Conservation (phyloP, 1,140 invertebrate genomes). For the Anagrus nilaparvatae region DNA sequence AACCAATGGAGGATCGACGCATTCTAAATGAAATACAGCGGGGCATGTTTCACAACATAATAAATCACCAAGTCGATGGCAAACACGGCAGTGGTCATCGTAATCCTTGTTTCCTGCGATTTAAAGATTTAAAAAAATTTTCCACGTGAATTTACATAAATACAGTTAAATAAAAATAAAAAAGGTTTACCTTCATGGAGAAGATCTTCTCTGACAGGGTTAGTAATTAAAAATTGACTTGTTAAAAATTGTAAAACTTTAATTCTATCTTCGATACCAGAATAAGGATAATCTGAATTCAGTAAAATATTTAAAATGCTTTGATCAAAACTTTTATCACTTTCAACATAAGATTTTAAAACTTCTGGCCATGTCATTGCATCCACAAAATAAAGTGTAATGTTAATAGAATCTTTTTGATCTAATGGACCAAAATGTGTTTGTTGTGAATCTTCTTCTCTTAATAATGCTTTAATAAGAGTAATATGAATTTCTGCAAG, state of each 20-base stretch:
- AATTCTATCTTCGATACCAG: constrained; percentile 69
- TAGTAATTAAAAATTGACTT: constrained; percentile 90
- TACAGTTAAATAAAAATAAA: not conserved
- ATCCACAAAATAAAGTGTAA: constrained; percentile 85
- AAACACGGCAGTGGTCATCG: constrained; percentile 91
- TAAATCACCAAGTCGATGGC: constrained; percentile 89
- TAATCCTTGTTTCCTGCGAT: constrained; percentile 76
- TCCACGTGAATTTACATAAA: not conserved
- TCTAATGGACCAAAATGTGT: constrained; percentile 93
- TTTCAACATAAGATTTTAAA: constrained; percentile 78
- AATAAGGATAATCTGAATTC: constrained; percentile 82
- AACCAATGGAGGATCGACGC: constrained; percentile 85
- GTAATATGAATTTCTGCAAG: constrained; percentile 88
- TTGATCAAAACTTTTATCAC: constrained; percentile 71
- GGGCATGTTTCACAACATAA: constrained; percentile 95
- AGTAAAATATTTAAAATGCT: constrained; percentile 57
- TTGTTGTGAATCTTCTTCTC: constrained; percentile 91
- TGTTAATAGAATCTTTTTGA: constrained; percentile 93
- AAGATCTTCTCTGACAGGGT: constrained; percentile 84
- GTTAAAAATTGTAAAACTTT: constrained; percentile 83
- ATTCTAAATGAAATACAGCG: constrained; percentile 92
- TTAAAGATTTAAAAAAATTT: constrained; percentile 15
- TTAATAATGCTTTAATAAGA: constrained; percentile 78
- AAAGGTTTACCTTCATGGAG: constrained; percentile 77
- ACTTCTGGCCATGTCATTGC: constrained; percentile 91